phyloP scores from a whole-genome alignment of 2,888 invertebrate genomes.

The Caenorhabditis sinica region DNA sequence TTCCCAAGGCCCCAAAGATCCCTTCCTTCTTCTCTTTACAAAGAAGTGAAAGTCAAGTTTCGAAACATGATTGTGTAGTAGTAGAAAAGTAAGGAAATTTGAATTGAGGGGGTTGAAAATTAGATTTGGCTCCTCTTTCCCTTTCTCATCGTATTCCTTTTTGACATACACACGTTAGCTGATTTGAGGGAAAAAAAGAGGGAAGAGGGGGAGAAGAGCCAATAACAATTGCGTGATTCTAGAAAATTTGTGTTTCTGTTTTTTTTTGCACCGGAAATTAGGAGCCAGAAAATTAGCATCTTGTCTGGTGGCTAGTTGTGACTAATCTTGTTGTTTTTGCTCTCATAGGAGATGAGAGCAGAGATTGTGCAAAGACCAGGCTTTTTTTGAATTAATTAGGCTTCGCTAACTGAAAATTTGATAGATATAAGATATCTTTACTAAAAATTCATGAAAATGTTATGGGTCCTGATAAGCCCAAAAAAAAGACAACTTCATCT shows the following conservation, averaged over 20 bases:
- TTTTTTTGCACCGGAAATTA: too few species aligned
- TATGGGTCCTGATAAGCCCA: too few species aligned
- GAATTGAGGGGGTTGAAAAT: conserved; percentile 9
- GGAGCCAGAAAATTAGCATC: background rate
- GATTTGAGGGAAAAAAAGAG: background rate
- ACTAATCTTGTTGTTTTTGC: too few species aligned
- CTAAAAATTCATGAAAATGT: too few species aligned
- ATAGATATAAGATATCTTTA: too few species aligned
- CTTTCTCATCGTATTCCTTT: background rate
- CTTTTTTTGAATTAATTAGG: too few species aligned
- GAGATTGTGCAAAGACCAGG: too few species aligned
- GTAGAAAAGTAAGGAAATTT: background rate
- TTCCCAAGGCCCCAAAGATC: too few species aligned
- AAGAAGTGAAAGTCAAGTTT: background rate
- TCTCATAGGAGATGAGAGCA: too few species aligned
- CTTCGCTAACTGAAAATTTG: too few species aligned
- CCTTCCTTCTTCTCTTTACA: too few species aligned
- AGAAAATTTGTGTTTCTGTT: background rate
- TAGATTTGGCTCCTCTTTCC: background rate
- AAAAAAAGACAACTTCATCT: too few species aligned
- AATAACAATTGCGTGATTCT: background rate
- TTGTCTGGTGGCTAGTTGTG: background rate
- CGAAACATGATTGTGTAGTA: background rate
- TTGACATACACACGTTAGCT: background rate
- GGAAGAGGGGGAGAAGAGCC: background rate